Percentiles rank a stretch among this genome's conserved stretches.
Conservation (phyloP, 2,888 invertebrate genomes). For the Notodromas monacha region DNA sequence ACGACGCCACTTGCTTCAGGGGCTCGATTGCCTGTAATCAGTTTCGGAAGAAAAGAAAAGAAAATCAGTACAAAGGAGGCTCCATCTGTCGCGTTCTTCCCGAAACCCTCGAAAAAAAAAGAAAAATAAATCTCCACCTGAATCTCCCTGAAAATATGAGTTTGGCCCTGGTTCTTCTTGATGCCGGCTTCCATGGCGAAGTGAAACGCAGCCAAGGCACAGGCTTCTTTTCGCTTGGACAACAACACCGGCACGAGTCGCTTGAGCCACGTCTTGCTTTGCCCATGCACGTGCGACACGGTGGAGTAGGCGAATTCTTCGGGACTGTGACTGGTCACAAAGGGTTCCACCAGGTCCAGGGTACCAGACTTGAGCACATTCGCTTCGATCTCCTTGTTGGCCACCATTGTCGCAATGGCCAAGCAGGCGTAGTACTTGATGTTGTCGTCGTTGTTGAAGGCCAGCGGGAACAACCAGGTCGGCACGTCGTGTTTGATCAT, state of each 20-base stretch:
- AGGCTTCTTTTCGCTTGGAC: constrained; percentile 76
- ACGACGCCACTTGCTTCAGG: constrained; percentile 76
- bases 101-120: too few relatives aligned
- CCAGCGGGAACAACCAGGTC: constrained; percentile 87
- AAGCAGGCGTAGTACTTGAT: constrained; percentile 94
- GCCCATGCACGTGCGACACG: constrained; percentile 70
- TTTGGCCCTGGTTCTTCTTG: constrained; percentile 67
- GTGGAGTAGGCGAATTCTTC: constrained; percentile 74
- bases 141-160: constrained; percentile 35
- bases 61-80: too few relatives aligned
- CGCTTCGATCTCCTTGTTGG: constrained; percentile 89
- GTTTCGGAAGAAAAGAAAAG: too few relatives aligned
- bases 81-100: too few relatives aligned
- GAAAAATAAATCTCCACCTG: constrained; percentile 46
- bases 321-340: constrained; percentile 73
- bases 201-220: constrained; percentile 86
- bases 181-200: constrained; percentile 96
- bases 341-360: constrained; percentile 76
- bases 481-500: constrained; percentile 83
- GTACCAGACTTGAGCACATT: constrained; percentile 88
- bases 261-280: constrained; percentile 75
- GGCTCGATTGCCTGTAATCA: constrained; percentile 81
- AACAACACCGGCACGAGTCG: constrained; percentile 69
- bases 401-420: constrained; percentile 78
- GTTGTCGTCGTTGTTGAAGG: constrained; percentile 81